Percentiles rank a stretch among this genome's conserved stretches.
These are phyloP conservation scores for Meteorus cinctellus DNA, from an alignment of 2,888 invertebrate genomes.

Conservation along the genomic window DNA sequence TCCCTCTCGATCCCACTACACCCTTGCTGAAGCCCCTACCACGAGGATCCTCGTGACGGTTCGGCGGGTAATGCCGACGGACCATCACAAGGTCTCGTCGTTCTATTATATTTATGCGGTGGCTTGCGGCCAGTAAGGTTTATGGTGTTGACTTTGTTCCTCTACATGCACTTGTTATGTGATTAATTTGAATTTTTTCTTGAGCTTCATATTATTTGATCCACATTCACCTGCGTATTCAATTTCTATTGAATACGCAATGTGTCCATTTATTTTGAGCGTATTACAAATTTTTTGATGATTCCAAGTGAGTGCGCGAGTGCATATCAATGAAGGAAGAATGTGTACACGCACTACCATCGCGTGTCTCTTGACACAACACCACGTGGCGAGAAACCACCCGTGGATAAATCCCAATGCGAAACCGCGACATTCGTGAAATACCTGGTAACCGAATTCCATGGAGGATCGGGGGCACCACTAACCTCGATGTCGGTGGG, in stretches of 20 bases:
- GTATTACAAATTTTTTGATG: background rate
- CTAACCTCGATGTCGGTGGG: constrained; percentile 37
- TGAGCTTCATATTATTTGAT: background rate
- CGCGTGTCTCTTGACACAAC: constrained; percentile 48
- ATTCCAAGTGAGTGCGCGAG: constrained; percentile 47
- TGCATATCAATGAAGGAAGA: constrained; percentile 51
- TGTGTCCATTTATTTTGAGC: constrained; percentile 15
- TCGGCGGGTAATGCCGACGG: constrained; percentile 71
- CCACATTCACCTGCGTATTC: background rate
- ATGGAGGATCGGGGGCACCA: constrained; percentile 16
- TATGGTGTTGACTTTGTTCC: constrained; percentile 57
- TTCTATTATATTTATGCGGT: constrained; percentile 73
- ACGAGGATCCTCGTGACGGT: constrained; percentile 64
- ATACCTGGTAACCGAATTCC: constrained; percentile 36
- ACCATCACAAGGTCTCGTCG: constrained; percentile 71
- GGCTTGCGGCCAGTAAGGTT: constrained; percentile 71
- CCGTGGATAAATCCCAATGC: constrained; percentile 14
- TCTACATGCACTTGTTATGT: constrained; percentile 43
- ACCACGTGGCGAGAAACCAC: constrained; percentile 32
- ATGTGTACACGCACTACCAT: constrained; percentile 59
- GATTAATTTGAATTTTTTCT: constrained; percentile 3
- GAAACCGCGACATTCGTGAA: constrained; percentile 29
- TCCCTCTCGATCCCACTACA: constrained; percentile 44
- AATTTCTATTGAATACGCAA: background rate
- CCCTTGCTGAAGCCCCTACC: constrained; percentile 48